Evolutionary conservation across 2,888 invertebrate genomes (phyloP).

Genomic region (Ctenicera cuprea): DNA sequence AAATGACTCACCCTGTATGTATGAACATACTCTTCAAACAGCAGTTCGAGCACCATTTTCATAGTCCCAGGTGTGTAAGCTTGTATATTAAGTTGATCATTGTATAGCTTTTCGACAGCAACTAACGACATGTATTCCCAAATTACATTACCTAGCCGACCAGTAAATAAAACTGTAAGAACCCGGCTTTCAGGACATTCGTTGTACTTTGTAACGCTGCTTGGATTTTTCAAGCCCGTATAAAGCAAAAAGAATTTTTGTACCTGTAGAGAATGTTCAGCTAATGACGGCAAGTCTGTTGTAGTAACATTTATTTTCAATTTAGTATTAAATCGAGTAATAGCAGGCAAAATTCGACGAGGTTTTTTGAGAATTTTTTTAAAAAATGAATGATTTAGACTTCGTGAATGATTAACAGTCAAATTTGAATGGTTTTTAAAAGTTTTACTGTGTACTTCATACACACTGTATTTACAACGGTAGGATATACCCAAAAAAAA

Average conservation of each 20-base stretch:
- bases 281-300: not conserved
- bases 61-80: not conserved
- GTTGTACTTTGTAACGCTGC: not conserved
- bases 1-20: too few species aligned
- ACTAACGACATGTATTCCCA: conserved; percentile 33
- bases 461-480: conserved; percentile 72
- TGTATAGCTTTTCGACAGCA: conserved; percentile 21
- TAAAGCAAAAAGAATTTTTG: not conserved
- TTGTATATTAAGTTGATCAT: conserved; percentile 6
- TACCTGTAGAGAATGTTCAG: not conserved
- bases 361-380: not conserved
- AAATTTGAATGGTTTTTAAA: conserved; percentile 48
- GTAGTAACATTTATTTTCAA: not conserved
- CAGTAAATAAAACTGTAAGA: not conserved
- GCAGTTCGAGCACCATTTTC: not conserved
- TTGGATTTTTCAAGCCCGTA: not conserved
- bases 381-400: not conserved
- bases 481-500: conserved; percentile 68
- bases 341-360: not conserved
- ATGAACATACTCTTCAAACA: conserved; percentile 18
- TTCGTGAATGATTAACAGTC: conserved; percentile 25
- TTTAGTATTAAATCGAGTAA: not conserved
- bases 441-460: conserved; percentile 66
- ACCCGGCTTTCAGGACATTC: conserved; percentile 7
- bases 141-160: conserved; percentile 14